Evolutionary conservation across 2,797 vertebrate species (phyloP).

Genomic region (Gobio occitaniae): DNA sequence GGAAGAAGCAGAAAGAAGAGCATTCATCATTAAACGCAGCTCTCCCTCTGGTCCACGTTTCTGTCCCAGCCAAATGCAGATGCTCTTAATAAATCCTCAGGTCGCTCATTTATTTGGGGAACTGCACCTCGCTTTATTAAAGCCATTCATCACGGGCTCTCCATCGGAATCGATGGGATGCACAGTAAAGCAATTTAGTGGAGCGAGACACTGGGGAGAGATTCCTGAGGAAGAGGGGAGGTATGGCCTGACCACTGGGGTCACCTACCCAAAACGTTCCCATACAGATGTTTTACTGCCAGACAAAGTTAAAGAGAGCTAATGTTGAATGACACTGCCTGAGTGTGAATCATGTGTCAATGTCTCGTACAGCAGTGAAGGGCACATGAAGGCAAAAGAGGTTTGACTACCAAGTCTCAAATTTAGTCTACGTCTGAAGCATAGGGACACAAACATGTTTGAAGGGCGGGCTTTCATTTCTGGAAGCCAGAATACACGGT

Average conservation of each 20-base stretch:
- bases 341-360: not conserved
- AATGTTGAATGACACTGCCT: not conserved
- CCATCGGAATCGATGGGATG: constrained; percentile 78
- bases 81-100: constrained; percentile 80
- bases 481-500: not conserved
- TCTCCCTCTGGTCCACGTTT: constrained; percentile 53
- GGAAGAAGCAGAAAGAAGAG: constrained; percentile 8
- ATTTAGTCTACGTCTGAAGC: not conserved
- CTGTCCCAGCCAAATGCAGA: constrained; percentile 74
- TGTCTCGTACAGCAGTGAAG: not conserved
- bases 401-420: not conserved
- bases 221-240: constrained; percentile 56
- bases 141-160: constrained; percentile 79
- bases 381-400: not conserved
- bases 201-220: constrained; percentile 61
- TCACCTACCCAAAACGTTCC: not conserved
- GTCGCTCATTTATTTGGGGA: constrained; percentile 80
- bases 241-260: constrained; percentile 8
- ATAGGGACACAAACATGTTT: too few relatives aligned
- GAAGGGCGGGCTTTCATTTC: not conserved
- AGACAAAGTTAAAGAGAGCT: not conserved
- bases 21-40: constrained; percentile 61
- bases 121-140: constrained; percentile 84
- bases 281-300: not conserved
- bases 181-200: constrained; percentile 77